Evolutionary conservation across 2,888 invertebrate species (phyloP), one percentile per base, ranked within the genome.

Genomic region (Clanis bilineata): DNA sequence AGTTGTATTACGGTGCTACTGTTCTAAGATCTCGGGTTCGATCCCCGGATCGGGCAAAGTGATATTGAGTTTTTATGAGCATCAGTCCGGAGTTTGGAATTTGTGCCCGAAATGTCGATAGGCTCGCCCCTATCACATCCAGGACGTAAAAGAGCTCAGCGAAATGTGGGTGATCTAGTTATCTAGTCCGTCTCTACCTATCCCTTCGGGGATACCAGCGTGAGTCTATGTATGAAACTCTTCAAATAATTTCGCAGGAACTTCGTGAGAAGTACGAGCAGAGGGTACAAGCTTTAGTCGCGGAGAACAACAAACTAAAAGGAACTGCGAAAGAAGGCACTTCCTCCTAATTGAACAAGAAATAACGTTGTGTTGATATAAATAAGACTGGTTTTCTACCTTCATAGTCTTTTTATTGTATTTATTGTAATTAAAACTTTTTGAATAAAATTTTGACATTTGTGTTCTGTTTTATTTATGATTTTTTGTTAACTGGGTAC

Each of bases 211-310:
- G n/a, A n/a, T n/a, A n/a, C n/a, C n/a, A n/a, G n/a, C n/a, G n/a
- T n/a, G n/a, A n/a, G n/a, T n/a, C n/a, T n/a, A n/a, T n/a, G n/a
- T n/a, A n/a, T 28, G 15, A 45, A 45, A 28, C 58, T 9, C 32
- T 56, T 43, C n/a, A 59, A 47, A 58, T 59, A 54, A 43, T 15
- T 68, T 74, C 78, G 10, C 88, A 95, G 93, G 94, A 95, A 75
- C 82, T 96, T 9, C 93, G 94, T 62, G 88, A 90, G 43, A 95
- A 95, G 54, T 96, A 96, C 72, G 95, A 95, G 69, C 93, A 94
- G 68, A 94, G 95, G 68, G 93, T 95, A 0, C 80, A 88, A 43
- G 86, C 93, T 0, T 70, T 94, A 12, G 88, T 93, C 0, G 88
- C 90, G 0, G 94, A 94, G 68, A 94, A 94, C 67, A 77, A 80